Evolutionary conservation across 2,888 invertebrate species (phyloP).

Genomic region (Mactromeris polynyma): DNA sequence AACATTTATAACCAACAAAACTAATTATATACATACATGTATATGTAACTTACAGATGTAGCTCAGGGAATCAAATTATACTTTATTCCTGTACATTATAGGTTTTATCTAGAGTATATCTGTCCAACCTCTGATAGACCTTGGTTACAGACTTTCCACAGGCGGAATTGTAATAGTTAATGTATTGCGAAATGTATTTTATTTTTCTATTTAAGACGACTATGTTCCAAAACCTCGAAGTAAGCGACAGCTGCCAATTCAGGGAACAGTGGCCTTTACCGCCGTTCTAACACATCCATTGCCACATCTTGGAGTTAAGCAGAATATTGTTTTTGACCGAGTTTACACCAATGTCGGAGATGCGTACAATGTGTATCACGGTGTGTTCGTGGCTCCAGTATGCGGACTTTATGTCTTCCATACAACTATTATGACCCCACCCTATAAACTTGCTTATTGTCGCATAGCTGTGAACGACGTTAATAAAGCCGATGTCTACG

Average conservation of each 20-base stretch:
- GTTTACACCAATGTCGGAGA: constrained; percentile 13
- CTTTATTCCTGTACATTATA: too few relatives aligned
- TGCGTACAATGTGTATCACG: constrained; percentile 14
- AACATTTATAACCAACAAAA: too few relatives aligned
- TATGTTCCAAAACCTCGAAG: not conserved
- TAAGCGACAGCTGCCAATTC: not conserved
- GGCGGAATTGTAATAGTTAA: not conserved
- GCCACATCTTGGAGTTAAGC: not conserved
- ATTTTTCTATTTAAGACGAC: not conserved
- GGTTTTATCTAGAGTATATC: too few relatives aligned
- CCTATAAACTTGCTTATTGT: not conserved
- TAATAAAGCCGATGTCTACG: not conserved
- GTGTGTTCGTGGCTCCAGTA: constrained; percentile 12
- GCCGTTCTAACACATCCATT: constrained; percentile 7
- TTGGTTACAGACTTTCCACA: too few relatives aligned
- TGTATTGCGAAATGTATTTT: not conserved
- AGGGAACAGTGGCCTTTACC: constrained; percentile 23
- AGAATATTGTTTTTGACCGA: constrained; percentile 22
- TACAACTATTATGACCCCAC: not conserved
- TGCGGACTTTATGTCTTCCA: constrained; percentile 22
- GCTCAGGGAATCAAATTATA: too few relatives aligned
- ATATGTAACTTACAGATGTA: too few relatives aligned
- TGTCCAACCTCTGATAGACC: too few relatives aligned
- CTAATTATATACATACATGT: too few relatives aligned
- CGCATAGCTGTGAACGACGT: not conserved